These are phyloP conservation scores for Spilosoma lubricipeda DNA, from an alignment of 2,888 invertebrate species.

Conservation along the genomic window DNA sequence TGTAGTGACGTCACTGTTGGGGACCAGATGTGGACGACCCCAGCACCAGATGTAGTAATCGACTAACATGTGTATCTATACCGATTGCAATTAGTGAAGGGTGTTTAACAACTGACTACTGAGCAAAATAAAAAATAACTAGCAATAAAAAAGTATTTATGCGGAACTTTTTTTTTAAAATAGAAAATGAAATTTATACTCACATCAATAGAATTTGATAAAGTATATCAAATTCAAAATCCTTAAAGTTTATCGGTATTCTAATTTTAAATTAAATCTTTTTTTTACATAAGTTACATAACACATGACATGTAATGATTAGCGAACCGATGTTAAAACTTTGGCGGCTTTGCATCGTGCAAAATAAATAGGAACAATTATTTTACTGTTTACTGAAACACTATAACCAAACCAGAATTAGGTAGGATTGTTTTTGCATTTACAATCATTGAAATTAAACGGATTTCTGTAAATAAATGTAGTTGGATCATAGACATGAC, in stretches of 20 bases:
- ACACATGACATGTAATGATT: neutral
- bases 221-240: neutral
- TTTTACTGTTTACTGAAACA: neutral
- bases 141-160: neutral
- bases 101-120: conserved; percentile 53
- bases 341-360: neutral
- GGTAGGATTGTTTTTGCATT: neutral
- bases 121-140: conserved; percentile 16
- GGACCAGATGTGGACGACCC: conserved; percentile 71
- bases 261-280: neutral
- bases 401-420: neutral
- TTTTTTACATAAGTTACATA: no score
- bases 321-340: neutral
- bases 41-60: conserved; percentile 71
- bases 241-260: neutral
- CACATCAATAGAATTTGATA: neutral
- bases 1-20: conserved; percentile 75
- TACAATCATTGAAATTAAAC: neutral
- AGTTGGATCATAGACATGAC: neutral
- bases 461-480: neutral
- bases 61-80: conserved; percentile 79
- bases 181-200: neutral
- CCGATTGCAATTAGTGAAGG: conserved; percentile 58
- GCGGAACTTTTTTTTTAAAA: neutral
- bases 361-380: neutral